These are phyloP conservation scores for Crax fasciolata DNA, from an alignment of 2,797 vertebrate genomes.

Conservation along the genomic window DNA sequence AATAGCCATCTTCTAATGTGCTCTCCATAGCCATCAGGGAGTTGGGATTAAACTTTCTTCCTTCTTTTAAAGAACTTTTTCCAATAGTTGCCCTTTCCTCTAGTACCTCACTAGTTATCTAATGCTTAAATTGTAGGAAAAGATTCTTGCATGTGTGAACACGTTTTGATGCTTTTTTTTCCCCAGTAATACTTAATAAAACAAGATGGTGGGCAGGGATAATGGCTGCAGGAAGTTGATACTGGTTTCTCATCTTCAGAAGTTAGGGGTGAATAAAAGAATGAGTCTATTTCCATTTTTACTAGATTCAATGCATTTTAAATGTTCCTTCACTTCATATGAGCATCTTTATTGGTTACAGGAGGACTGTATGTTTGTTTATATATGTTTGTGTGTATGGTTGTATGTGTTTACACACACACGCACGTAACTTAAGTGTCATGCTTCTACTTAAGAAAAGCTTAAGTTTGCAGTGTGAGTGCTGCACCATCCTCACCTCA, in stretches of 20 bases:
- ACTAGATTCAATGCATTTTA: neutral
- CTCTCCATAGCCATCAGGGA: neutral
- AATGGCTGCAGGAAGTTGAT: fast-evolving
- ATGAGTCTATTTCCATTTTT: fast-evolving
- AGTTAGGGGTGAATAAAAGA: neutral
- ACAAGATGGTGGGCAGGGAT: neutral
- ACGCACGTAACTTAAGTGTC: neutral
- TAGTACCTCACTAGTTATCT: too few relatives aligned
- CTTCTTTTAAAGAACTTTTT: too few relatives aligned
- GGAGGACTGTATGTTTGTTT: neutral
- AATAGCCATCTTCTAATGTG: neutral
- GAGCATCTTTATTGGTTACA: neutral
- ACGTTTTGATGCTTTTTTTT: too few relatives aligned
- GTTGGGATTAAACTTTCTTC: neutral
- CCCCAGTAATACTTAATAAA: neutral
- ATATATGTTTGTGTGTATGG: neutral
- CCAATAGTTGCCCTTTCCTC: too few relatives aligned
- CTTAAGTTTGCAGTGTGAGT: neutral
- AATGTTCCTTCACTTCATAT: neutral
- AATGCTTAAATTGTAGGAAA: too few relatives aligned
- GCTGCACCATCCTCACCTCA: neutral
- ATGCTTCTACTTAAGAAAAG: fast-evolving
- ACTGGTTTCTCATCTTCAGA: neutral
- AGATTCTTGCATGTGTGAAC: too few relatives aligned
- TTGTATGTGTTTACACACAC: fast-evolving